Base-by-base conservation (phyloP, 2,113 vertebrate genomes). In the Lamprotornis superbus region DNA sequence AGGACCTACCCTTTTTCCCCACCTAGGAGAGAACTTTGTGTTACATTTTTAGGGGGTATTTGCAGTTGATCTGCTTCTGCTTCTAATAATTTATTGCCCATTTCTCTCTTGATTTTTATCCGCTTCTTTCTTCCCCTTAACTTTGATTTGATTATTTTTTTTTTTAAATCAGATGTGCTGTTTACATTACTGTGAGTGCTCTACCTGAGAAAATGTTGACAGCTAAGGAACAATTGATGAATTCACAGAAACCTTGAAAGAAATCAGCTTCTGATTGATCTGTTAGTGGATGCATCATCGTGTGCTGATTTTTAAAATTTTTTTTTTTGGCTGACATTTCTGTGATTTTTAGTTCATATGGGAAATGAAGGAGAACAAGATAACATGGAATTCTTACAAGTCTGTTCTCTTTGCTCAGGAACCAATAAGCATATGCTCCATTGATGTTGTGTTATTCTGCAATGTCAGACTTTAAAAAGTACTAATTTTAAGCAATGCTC, bases 271-370 rank as follows among this genome's bases (percentile, higher is more conserved):
- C 73, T 90, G 61, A 46, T 24, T 90, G 35, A 80, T 77, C 25
- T 67, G 17, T 53, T 80, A 44, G 28, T 14, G 11, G 65, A 17
- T 0, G 0, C 5, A 1, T 71, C 27, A 24, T 65, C 33, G 33
- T 37, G 28, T 80, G 35, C 60, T 73, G 25, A 9, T 21, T 15
- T 39, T 11, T 39, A 11, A 39, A 39, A n/a, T n/a, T n/a, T 39
- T n/a, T 47, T 19, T 30, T 44, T 61, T 71, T 68, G 78, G 65
- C 80, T 73, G 87, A 87, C 20, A 28, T 95, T 94, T 90, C 69
- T 84, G 28, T 84, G 64, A 79, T 92, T 95, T 96, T 90, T 71
- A 90, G 19, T 90, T 89, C 70, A 21, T 60, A 31, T 49, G 50
- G 42, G 59, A 79, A 83, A 74, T 56, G 61, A 83, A 93, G 35